phyloP scores from a whole-genome alignment of 2,113 vertebrate genomes.

The Columbina picui region DNA sequence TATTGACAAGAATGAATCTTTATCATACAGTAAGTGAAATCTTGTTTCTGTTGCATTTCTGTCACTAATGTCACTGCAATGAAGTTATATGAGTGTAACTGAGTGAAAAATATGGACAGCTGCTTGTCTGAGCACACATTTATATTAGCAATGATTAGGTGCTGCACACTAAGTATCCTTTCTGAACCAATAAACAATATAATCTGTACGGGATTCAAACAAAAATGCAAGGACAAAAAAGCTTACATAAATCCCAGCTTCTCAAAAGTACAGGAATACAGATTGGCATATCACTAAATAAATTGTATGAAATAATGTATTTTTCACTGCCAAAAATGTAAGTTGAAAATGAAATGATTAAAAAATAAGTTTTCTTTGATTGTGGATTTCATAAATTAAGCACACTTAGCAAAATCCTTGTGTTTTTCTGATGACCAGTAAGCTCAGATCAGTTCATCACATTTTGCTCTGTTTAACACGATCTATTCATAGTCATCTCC shows the following conservation, averaged over 20 bases:
- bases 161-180: neutral
- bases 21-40: neutral
- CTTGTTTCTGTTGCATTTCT: neutral
- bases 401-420: neutral
- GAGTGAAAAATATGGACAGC: neutral
- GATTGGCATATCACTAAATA: neutral
- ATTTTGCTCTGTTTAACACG: neutral
- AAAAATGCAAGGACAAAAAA: neutral
- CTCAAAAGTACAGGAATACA: neutral
- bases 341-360: neutral
- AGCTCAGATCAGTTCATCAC: neutral
- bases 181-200: neutral
- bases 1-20: neutral
- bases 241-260: neutral
- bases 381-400: neutral
- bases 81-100: neutral
- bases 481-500: neutral
- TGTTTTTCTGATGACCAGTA: neutral
- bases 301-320: neutral
- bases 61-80: neutral
- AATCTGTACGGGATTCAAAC: neutral
- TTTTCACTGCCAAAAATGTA: neutral
- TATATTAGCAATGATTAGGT: neutral
- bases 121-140: neutral
- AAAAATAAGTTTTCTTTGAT: neutral